Evolutionary conservation across 1,140 invertebrate genomes (phyloP).

Genomic region (Coelopa frigida): DNA sequence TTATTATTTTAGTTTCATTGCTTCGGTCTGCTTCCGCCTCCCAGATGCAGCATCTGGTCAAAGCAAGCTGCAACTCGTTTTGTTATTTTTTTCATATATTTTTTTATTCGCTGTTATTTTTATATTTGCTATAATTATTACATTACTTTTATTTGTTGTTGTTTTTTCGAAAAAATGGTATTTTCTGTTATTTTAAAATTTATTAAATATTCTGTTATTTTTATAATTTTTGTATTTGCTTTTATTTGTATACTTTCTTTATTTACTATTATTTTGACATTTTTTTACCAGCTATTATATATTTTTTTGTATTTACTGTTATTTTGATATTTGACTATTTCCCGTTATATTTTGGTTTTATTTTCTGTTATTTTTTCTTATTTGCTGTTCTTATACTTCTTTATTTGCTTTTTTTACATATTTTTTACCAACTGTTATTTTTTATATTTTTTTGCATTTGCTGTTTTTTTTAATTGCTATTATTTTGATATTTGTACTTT

Average conservation of each 20-base stretch:
- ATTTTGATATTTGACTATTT: not conserved
- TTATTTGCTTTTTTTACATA: not conserved
- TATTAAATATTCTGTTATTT: not conserved
- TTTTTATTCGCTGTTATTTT: not conserved
- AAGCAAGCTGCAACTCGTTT: too few species aligned
- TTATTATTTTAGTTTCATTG: too few species aligned
- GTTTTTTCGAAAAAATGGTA: too few species aligned
- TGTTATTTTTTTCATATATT: constrained; percentile 1
- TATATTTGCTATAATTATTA: constrained; percentile 4
- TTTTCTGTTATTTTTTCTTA: not conserved
- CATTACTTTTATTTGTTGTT: constrained; percentile 7
- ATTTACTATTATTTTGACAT: constrained; percentile 1
- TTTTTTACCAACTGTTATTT: not conserved
- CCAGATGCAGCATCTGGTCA: too few species aligned
- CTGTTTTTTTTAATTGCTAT: not conserved
- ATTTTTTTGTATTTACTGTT: not conserved
- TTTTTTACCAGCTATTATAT: not conserved
- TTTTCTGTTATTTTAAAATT: not conserved
- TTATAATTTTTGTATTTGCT: not conserved
- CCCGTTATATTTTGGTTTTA: not conserved
- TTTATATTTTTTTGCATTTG: not conserved
- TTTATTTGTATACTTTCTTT: not conserved
- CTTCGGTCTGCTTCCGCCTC: too few species aligned
- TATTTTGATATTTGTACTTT: not conserved
- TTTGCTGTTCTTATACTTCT: not conserved